Percentiles rank a stretch among this genome's conserved stretches.
Conservation (phyloP, 2,113 vertebrate species). For the Donacobius atricapilla region DNA sequence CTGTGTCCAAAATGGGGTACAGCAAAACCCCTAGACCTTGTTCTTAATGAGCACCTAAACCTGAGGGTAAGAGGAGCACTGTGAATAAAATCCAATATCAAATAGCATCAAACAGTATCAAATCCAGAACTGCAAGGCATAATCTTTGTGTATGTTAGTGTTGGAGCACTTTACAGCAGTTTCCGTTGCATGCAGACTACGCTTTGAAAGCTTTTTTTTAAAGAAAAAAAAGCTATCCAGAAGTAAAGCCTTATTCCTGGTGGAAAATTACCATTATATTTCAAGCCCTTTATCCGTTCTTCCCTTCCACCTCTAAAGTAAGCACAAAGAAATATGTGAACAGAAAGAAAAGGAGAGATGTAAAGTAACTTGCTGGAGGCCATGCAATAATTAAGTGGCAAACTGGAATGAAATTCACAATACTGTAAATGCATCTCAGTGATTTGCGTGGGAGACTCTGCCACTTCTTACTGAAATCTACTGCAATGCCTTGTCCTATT, state of each 20-base stretch:
- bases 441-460: accelerated
- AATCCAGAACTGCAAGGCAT: background rate
- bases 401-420: background rate
- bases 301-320: background rate
- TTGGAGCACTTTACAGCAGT: background rate
- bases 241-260: background rate
- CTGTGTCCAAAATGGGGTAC: background rate
- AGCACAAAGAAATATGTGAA: background rate
- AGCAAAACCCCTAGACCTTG: background rate
- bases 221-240: background rate
- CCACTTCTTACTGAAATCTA: background rate
- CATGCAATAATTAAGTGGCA: background rate
- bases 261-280: background rate
- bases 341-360: background rate
- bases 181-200: background rate
- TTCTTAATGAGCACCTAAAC: background rate
- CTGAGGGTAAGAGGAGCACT: background rate
- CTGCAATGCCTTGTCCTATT: background rate
- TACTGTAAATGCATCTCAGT: background rate
- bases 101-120: background rate
- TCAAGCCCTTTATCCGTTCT: background rate
- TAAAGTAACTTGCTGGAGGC: background rate
- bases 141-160: background rate
- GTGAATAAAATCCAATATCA: background rate
- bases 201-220: background rate